Evolutionary conservation across 2,113 vertebrate genomes (phyloP), one percentile per base, ranked within the genome.

Genomic region (human): DNA sequence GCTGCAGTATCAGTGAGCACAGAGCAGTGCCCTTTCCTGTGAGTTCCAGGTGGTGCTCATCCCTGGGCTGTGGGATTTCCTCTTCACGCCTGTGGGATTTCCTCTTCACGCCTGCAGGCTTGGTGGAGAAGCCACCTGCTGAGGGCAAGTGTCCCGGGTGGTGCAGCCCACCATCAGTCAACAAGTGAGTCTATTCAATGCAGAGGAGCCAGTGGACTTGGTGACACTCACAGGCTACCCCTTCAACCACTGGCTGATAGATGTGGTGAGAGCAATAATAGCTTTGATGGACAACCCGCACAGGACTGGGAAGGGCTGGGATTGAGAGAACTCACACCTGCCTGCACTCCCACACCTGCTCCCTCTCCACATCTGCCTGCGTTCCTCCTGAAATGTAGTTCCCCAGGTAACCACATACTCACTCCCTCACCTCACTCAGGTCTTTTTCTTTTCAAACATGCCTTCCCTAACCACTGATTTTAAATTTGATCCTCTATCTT

Each of bases 21-120:
- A 5, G 9, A 45, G 50, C 32, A 7, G n/a, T 0, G 8, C 25
- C 48, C 52, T 72, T 57, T 38, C 2, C 16, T 12, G 17, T 11
- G 40, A 91, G 40, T 35, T 68, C 40, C 13, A 3, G 27, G 12
- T 20, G 68, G 27, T 0, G 7, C 32, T 18, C 40, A 5, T 27
- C 0, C 2, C 10, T 32, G 38, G 4, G 52, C 61, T 57, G 55
- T 45, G 50, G 22, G 59, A 52, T 50, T 40, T 35, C 4, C 30
- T 48, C 55, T 43, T 80, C 50, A 52, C 17, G 20, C 55, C 27
- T 66, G 2, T 45, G 50, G 22, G 59, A 52, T 50, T 40, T 35
- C 4, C 30, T 48, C 55, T 43, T 80, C 50, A 52, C 17, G 20
- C 55, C 27, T 66, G 2, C 32, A 57, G n/a, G 32, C 7, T 12